Evolutionary conservation across 2,888 invertebrate species (phyloP).

Genomic region (Resseliella maxima): DNA sequence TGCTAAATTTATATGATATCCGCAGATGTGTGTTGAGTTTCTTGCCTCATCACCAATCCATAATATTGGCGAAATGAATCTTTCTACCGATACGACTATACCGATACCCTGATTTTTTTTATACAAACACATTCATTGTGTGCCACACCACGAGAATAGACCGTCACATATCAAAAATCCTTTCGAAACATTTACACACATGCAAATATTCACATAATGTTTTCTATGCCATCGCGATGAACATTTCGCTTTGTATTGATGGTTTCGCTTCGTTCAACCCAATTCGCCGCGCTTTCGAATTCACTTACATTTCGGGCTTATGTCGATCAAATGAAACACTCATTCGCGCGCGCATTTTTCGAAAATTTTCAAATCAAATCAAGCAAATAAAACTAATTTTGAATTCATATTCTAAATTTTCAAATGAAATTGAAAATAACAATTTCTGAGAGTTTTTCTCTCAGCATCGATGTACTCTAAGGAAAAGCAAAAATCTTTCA

Average conservation of each 20-base stretch:
- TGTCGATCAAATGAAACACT: neutral
- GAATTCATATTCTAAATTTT: too few species aligned
- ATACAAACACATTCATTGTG: neutral
- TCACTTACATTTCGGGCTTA: slow-evolving; percentile 8
- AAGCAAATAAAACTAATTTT: too few species aligned
- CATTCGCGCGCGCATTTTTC: neutral
- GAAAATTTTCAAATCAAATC: too few species aligned
- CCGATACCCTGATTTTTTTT: neutral
- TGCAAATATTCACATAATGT: too few species aligned
- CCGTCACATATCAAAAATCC: slow-evolving; percentile 43
- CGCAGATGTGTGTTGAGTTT: neutral
- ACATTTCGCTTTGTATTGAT: neutral
- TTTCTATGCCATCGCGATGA: too few species aligned
- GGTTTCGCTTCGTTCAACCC: neutral
- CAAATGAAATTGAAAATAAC: too few species aligned
- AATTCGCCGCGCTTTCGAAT: slow-evolving; percentile 48
- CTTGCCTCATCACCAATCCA: slow-evolving; percentile 19
- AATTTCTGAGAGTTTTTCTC: too few species aligned
- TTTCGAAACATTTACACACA: slow-evolving; percentile 16
- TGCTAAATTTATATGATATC: neutral
- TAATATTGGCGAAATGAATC: slow-evolving; percentile 26
- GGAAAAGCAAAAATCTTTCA: too few species aligned
- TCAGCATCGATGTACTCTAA: too few species aligned
- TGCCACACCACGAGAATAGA: too few species aligned
- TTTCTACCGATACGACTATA: neutral